Evolutionary conservation across 35 echinoderm and acorn worm genomes (phyloP).

Genomic region (Anneissia japonica): DNA sequence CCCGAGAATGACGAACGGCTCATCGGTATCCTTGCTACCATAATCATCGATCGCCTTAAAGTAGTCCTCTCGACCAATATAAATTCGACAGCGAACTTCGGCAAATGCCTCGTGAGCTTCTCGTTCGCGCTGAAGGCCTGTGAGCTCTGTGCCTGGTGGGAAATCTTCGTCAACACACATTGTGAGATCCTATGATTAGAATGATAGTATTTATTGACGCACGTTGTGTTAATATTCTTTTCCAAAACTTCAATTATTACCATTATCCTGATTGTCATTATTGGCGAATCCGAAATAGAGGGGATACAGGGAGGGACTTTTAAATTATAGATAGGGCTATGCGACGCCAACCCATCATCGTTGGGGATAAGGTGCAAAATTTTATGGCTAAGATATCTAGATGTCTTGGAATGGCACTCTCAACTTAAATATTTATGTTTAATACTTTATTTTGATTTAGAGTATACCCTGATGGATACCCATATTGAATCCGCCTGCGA

Average conservation of each 20-base stretch:
- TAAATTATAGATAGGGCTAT: too few species aligned
- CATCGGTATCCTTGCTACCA: constrained; percentile 7
- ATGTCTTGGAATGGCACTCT: too few species aligned
- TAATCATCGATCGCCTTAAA: constrained; percentile 58
- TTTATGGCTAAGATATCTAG: too few species aligned
- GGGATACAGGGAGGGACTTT: too few species aligned
- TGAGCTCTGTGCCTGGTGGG: constrained; percentile 72
- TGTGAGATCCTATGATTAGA: constrained; percentile 54
- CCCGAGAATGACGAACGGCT: constrained; percentile 64
- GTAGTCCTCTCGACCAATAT: constrained; percentile 79
- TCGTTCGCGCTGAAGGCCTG: constrained; percentile 44
- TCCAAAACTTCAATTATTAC: background rate
- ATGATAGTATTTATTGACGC: background rate
- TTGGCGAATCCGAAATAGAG: background rate
- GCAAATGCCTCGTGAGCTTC: constrained; percentile 84
- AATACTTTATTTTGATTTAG: too few species aligned
- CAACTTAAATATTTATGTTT: too few species aligned
- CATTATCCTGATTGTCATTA: background rate
- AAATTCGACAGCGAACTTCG: constrained; percentile 50
- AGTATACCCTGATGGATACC: too few species aligned
- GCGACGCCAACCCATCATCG: too few species aligned
- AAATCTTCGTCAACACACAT: constrained; percentile 70
- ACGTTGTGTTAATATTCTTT: background rate
- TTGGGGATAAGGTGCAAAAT: too few species aligned
- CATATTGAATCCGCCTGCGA: too few species aligned